These are phyloP conservation scores for Hyposoter didymator DNA, from an alignment of 2,888 invertebrate species.

Conservation along the genomic window DNA sequence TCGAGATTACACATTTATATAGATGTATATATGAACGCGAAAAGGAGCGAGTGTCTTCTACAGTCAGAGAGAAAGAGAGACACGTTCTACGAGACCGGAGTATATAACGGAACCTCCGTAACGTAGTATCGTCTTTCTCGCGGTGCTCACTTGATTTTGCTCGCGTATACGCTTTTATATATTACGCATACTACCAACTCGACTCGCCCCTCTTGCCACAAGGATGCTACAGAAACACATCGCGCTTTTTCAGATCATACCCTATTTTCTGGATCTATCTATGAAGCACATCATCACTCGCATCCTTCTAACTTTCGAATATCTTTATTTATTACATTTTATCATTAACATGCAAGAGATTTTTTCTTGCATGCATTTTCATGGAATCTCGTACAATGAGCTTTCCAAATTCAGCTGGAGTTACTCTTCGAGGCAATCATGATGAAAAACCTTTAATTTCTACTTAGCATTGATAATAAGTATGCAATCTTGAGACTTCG, in stretches of 20 bases:
- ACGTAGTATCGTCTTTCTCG: conserved; percentile 57
- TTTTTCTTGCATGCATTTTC: background rate
- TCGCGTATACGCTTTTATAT: conserved; percentile 61
- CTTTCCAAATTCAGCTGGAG: background rate
- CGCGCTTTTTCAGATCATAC: conserved; percentile 21
- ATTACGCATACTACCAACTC: conserved; percentile 25
- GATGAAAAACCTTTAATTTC: background rate
- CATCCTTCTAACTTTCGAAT: background rate
- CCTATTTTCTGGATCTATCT: conserved; percentile 13
- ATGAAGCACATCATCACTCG: conserved; percentile 39
- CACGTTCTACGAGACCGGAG: conserved; percentile 35
- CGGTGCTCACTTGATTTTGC: conserved; percentile 62
- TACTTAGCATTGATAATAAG: background rate
- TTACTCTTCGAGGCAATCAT: background rate
- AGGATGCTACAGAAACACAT: conserved; percentile 44
- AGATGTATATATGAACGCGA: background rate
- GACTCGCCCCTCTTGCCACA: conserved; percentile 25
- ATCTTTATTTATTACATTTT: conserved; percentile 1
- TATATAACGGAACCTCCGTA: conserved; percentile 62
- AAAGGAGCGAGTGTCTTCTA: conserved; percentile 5
- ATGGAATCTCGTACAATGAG: background rate
- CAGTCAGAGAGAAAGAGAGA: conserved; percentile 2
- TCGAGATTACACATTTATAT: conserved; percentile 48
- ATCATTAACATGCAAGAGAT: background rate
- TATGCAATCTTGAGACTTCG: background rate